phyloP scores from a whole-genome alignment of 2,888 invertebrate species.

The Pammene aurita region DNA sequence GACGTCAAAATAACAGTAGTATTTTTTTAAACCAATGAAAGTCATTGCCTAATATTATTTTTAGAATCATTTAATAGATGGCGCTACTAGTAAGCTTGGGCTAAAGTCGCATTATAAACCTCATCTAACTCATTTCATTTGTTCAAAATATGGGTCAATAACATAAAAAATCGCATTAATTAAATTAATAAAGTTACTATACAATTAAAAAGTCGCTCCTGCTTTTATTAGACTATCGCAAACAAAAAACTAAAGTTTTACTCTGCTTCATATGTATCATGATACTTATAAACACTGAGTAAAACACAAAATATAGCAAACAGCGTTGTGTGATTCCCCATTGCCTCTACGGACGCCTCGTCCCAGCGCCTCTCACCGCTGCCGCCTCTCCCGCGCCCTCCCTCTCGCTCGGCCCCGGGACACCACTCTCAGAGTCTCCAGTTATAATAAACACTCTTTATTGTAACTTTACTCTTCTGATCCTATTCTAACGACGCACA shows the following conservation, averaged over 20 bases:
- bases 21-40: too few species aligned
- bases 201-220: too few species aligned
- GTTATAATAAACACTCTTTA: neutral
- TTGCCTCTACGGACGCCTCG: neutral
- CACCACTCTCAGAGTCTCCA: neutral
- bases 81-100: neutral
- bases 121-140: too few species aligned
- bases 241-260: too few species aligned
- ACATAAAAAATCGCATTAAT: too few species aligned
- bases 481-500: constrained; percentile 24
- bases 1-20: too few species aligned
- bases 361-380: constrained; percentile 7
- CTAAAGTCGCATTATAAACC: too few species aligned
- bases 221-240: too few species aligned
- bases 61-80: neutral
- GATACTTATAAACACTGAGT: neutral
- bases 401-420: constrained; percentile 15
- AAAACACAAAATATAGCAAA: neutral
- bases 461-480: constrained; percentile 2
- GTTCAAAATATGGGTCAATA: too few species aligned
- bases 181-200: too few species aligned
- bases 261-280: too few species aligned
- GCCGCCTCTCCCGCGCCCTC: constrained; percentile 18
- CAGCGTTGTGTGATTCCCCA: neutral
- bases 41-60: too few species aligned